phyloP scores from a whole-genome alignment of 2,113 vertebrate genomes.

The Stegastes partitus region DNA sequence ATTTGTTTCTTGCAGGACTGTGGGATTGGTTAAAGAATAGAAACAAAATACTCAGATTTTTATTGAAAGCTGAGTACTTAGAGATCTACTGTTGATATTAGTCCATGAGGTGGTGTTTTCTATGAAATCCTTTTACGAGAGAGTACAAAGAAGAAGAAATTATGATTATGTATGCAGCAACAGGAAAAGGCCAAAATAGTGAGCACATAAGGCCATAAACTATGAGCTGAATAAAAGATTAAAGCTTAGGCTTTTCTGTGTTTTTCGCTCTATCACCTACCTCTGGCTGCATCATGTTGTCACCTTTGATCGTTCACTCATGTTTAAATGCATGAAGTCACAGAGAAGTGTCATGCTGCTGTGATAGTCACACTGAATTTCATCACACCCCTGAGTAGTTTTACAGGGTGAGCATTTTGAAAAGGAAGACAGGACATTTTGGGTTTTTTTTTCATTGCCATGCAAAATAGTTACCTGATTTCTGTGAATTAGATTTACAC shows the following conservation, averaged over 20 bases:
- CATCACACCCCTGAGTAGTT: slow-evolving; percentile 42
- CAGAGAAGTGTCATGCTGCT: slow-evolving; percentile 60
- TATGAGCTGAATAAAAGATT: slow-evolving; percentile 43
- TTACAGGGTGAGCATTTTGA: slow-evolving; percentile 47
- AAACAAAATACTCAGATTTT: too few relatives aligned
- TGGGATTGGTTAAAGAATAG: too few relatives aligned
- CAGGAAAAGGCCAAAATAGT: slow-evolving; percentile 7
- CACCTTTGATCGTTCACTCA: slow-evolving; percentile 74
- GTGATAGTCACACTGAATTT: slow-evolving; percentile 69
- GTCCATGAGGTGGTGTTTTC: slow-evolving; percentile 1
- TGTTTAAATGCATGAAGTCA: slow-evolving; percentile 78
- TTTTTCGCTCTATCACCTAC: slow-evolving; percentile 42
- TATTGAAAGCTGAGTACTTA: not conserved
- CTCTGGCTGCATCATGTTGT: slow-evolving; percentile 62
- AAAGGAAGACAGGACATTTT: not conserved
- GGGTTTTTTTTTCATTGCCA: not conserved
- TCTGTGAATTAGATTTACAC: not conserved
- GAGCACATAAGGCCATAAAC: slow-evolving; percentile 9
- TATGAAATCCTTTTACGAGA: not conserved
- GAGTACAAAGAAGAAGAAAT: not conserved
- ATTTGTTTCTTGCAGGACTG: too few relatives aligned
- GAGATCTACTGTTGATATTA: not conserved
- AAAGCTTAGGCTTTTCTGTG: slow-evolving; percentile 29
- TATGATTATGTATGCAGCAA: slow-evolving; percentile 15
- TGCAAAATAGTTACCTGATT: slow-evolving; percentile 2